A percentile compares a stretch with the other conserved stretches of the same genome.
Conservation (phyloP, 2,888 invertebrate species). For the Argyresthia albistria region DNA sequence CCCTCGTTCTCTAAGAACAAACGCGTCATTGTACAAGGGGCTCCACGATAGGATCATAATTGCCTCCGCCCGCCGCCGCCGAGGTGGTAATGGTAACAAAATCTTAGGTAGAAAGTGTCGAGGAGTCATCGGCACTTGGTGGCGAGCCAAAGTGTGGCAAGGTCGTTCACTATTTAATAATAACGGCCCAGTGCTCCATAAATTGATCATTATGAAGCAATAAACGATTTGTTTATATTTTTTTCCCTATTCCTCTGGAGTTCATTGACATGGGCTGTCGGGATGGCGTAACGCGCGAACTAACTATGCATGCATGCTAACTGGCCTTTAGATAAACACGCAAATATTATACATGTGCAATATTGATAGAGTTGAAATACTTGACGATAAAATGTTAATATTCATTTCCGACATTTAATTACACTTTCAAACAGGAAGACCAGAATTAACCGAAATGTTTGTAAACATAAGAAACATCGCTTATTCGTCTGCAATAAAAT, state of each 20-base stretch:
- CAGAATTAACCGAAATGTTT: no score
- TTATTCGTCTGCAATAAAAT: no score
- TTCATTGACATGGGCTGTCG: neutral
- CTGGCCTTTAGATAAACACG: neutral
- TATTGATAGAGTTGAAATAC: no score
- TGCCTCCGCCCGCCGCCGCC: constrained; percentile 14
- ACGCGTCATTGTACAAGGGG: neutral
- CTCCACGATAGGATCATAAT: neutral
- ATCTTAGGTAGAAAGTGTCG: constrained; percentile 53
- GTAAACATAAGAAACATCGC: no score
- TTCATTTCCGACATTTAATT: no score
- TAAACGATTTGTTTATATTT: constrained; percentile 58
- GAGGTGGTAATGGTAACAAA: constrained; percentile 31
- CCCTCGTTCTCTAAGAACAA: neutral
- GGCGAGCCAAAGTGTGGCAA: constrained; percentile 60
- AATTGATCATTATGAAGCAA: constrained; percentile 41
- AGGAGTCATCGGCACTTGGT: constrained; percentile 60
- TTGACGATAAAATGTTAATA: no score
- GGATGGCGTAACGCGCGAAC: no score
- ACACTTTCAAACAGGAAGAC: no score
- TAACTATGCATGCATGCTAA: no score
- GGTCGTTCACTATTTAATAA: constrained; percentile 58
- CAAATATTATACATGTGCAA: neutral
- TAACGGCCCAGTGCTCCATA: constrained; percentile 25
- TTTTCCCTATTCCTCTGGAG: constrained; percentile 19